Evolutionary conservation across 2,888 invertebrate genomes (phyloP).

Genomic region (Peribatodes rhomboidaria): DNA sequence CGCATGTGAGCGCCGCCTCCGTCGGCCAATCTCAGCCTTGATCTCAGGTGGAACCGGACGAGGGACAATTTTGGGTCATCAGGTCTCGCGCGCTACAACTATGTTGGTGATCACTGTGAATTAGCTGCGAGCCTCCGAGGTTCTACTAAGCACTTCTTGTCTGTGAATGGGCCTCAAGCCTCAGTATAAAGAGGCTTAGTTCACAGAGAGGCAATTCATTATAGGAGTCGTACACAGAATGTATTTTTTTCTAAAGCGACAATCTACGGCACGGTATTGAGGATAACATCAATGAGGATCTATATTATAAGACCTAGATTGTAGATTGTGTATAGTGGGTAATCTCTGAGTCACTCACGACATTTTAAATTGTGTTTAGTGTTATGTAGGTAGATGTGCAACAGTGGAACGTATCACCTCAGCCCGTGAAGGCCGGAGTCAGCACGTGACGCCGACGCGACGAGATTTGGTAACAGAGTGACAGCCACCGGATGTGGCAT

Average conservation of each 20-base stretch:
- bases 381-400: conserved; percentile 1
- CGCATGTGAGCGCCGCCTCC: neutral
- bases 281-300: neutral
- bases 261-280: neutral
- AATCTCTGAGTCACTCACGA: conserved; percentile 13
- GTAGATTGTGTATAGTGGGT: neutral
- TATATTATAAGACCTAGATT: conserved; percentile 6
- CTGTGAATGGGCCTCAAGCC: conserved; percentile 3
- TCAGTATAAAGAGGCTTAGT: neutral
- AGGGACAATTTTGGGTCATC: conserved; percentile 20
- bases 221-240: neutral
- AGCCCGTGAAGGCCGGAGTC: neutral
- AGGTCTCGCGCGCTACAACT: conserved; percentile 10
- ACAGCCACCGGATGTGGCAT: no score
- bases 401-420: conserved; percentile 6
- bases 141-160: conserved; percentile 10
- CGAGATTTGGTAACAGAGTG: no score
- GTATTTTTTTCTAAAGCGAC: neutral
- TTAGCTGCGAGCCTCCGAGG: conserved; percentile 5
- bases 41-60: neutral
- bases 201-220: neutral
- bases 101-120: conserved; percentile 10
- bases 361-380: neutral
- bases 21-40: neutral
- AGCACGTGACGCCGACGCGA: neutral